phyloP scores from a whole-genome alignment of 2,888 invertebrate species.

The Xylocampa areola region DNA sequence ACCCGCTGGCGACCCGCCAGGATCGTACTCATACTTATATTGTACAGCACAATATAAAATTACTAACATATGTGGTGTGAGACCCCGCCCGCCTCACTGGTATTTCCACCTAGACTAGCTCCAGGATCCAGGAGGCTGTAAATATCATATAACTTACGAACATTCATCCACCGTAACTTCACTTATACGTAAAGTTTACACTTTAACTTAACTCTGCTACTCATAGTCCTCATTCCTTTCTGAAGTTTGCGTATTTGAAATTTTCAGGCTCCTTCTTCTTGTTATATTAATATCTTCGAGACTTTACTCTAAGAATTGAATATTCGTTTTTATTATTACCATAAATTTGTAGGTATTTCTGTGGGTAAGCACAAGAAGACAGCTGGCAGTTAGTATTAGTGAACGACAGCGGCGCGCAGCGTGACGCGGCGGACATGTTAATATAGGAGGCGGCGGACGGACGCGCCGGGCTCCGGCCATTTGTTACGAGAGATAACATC shows the following conservation, averaged over 20 bases:
- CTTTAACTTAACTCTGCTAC: not conserved
- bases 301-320: too few relatives aligned
- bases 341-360: not conserved
- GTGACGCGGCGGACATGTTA: constrained; percentile 4
- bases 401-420: not conserved
- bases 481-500: constrained; percentile 16
- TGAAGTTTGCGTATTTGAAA: too few relatives aligned
- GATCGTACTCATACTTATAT: too few relatives aligned
- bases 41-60: too few relatives aligned
- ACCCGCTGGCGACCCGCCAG: too few relatives aligned
- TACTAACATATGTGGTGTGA: too few relatives aligned
- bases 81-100: too few relatives aligned
- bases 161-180: not conserved
- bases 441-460: constrained; percentile 1
- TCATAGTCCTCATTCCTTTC: too few relatives aligned
- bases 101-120: too few relatives aligned
- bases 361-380: not conserved
- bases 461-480: constrained; percentile 1
- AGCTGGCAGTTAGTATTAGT: constrained; percentile 2
- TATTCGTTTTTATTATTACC: too few relatives aligned
- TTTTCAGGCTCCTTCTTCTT: too few relatives aligned
- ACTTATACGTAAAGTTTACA: not conserved
- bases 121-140: not conserved
- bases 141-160: not conserved
- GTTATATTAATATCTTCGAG: too few relatives aligned